Conservation (phyloP, 2,113 vertebrate species). For the Neolamprologus variostigma region DNA sequence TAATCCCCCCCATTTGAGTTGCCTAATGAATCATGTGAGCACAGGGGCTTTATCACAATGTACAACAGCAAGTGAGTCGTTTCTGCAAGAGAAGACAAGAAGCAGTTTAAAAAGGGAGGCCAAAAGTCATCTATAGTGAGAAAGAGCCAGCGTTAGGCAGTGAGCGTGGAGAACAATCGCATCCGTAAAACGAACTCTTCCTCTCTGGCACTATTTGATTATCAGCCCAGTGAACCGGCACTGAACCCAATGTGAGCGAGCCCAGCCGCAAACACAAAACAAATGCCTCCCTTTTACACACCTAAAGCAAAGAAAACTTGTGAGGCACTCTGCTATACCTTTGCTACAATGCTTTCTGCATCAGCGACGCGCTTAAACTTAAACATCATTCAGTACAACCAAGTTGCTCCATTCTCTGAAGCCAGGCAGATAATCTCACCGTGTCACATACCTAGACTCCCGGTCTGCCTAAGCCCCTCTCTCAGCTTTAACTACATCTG, state of each 20-base stretch:
- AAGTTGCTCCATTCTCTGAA: neutral
- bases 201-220: conserved; percentile 19
- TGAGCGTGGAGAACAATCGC: conserved; percentile 8
- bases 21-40: conserved; percentile 3
- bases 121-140: neutral
- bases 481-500: conserved; percentile 38
- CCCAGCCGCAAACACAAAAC: neutral
- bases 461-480: conserved; percentile 29
- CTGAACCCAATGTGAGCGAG: neutral
- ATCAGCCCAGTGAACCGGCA: conserved; percentile 1
- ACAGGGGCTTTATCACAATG: neutral
- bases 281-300: neutral
- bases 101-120: neutral
- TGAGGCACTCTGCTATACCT: neutral
- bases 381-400: neutral
- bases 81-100: neutral
- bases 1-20: neutral
- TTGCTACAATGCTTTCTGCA: neutral
- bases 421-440: conserved; percentile 36
- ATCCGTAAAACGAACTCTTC: conserved; percentile 10
- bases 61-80: neutral
- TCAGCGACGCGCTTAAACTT: neutral
- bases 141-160: conserved; percentile 11
- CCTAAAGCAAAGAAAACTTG: neutral
- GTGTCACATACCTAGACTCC: conserved; percentile 37